phyloP scores from a whole-genome alignment of 2,888 invertebrate genomes.

The Tipula vernalis region DNA sequence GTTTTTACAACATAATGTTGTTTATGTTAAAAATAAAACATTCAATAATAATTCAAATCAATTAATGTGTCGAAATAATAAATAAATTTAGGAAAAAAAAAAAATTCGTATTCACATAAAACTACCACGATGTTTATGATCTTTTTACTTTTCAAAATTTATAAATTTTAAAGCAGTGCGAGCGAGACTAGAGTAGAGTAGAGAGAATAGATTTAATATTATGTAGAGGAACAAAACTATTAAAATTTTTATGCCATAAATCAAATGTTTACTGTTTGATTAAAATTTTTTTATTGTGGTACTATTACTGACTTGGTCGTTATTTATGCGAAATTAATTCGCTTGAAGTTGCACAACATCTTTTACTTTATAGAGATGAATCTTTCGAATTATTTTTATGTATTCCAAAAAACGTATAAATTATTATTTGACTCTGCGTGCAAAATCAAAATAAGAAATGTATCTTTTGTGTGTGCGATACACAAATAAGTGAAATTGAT shows the following conservation, averaged over 20 bases:
- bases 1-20: background rate
- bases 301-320: background rate
- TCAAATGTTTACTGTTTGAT: background rate
- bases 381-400: background rate
- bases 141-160: background rate
- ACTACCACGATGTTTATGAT: background rate
- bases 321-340: background rate
- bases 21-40: background rate
- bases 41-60: background rate
- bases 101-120: background rate
- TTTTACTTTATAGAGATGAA: no score
- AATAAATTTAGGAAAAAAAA: background rate
- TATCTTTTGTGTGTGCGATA: background rate
- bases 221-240: background rate
- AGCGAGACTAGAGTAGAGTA: background rate
- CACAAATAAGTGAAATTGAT: background rate
- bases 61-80: background rate
- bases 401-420: background rate
- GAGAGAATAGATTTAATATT: background rate
- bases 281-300: background rate
- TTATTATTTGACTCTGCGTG: background rate
- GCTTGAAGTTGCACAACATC: background rate
- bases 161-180: background rate
- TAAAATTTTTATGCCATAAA: background rate
- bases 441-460: background rate